These are phyloP conservation scores for Telmatherina bonti DNA, from an alignment of 2,797 vertebrate genomes.

Conservation along the genomic window DNA sequence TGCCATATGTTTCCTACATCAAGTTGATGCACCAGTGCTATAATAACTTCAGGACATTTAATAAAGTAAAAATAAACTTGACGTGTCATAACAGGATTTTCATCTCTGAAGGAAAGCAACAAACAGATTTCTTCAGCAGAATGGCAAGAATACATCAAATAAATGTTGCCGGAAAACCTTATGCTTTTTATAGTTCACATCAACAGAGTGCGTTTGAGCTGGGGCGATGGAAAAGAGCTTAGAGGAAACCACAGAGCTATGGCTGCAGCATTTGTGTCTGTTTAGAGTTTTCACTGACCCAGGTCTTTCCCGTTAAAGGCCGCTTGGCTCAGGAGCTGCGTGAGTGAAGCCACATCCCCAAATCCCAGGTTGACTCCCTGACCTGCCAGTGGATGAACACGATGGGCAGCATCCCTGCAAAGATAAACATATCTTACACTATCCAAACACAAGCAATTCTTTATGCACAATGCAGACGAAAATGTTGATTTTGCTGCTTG, in stretches of 20 bases:
- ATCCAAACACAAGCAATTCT: conserved; percentile 23
- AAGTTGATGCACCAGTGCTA: conserved; percentile 33
- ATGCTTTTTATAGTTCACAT: conserved; percentile 71
- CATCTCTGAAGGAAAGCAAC: conserved; percentile 52
- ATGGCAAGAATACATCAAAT: conserved; percentile 54
- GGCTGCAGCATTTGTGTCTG: conserved; percentile 54
- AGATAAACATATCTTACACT: conserved; percentile 45
- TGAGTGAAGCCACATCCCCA: conserved; percentile 91
- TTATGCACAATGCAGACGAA: conserved; percentile 11
- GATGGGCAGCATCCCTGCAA: conserved; percentile 95
- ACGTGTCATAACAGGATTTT: conserved; percentile 47
- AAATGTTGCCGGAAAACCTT: conserved; percentile 56
- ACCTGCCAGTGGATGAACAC: conserved; percentile 96
- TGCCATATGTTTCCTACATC: conserved; percentile 52
- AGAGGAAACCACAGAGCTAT: conserved; percentile 59
- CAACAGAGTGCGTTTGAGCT: conserved; percentile 51
- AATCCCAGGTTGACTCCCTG: conserved; percentile 99
- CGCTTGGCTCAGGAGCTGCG: conserved; percentile 89
- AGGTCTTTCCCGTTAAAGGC: conserved; percentile 94
- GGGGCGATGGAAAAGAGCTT: conserved; percentile 73
- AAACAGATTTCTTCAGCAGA: conserved; percentile 51
- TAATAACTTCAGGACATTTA: conserved; percentile 46
- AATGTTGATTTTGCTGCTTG: background rate
- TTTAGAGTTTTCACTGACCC: conserved; percentile 84
- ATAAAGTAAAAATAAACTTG: conserved; percentile 45